These are phyloP conservation scores for Notothenia coriiceps DNA, from an alignment of 2,113 vertebrate genomes.

Conservation along the genomic window DNA sequence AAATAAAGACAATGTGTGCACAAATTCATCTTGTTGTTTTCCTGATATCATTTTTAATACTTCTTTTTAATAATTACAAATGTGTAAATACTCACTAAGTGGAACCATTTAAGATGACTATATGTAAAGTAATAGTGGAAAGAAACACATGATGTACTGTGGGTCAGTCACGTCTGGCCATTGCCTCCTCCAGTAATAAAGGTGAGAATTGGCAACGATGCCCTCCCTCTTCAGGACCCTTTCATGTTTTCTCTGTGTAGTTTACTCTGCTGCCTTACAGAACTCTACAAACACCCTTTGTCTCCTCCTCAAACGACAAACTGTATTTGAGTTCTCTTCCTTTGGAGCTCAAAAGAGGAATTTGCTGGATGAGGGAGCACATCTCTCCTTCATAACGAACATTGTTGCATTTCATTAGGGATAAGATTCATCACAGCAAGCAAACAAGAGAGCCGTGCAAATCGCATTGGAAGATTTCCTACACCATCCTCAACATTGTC, in stretches of 20 bases:
- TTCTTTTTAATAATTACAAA: background rate
- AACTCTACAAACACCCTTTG: constrained; percentile 8
- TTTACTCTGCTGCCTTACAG: constrained; percentile 13
- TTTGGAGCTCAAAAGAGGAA: constrained; percentile 63
- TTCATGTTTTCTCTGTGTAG: background rate
- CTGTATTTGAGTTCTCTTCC: constrained; percentile 47
- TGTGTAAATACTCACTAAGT: background rate
- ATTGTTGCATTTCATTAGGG: constrained; percentile 84
- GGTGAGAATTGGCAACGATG: background rate
- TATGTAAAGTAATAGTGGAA: background rate
- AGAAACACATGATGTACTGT: background rate
- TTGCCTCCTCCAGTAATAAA: no score
- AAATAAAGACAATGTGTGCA: background rate
- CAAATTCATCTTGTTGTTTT: background rate
- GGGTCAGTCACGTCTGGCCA: background rate
- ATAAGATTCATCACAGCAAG: constrained; percentile 80
- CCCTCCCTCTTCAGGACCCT: background rate
- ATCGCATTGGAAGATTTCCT: constrained; percentile 72
- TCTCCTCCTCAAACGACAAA: constrained; percentile 43
- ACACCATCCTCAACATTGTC: constrained; percentile 35
- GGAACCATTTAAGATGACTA: background rate
- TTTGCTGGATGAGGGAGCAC: constrained; percentile 79
- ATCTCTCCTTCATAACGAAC: constrained; percentile 76
- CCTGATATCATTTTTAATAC: background rate
- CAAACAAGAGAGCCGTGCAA: constrained; percentile 78